Percentiles rank a stretch among this genome's conserved stretches.
phyloP scores from a whole-genome alignment of 1,140 invertebrate species.

The Pantala flavescens region DNA sequence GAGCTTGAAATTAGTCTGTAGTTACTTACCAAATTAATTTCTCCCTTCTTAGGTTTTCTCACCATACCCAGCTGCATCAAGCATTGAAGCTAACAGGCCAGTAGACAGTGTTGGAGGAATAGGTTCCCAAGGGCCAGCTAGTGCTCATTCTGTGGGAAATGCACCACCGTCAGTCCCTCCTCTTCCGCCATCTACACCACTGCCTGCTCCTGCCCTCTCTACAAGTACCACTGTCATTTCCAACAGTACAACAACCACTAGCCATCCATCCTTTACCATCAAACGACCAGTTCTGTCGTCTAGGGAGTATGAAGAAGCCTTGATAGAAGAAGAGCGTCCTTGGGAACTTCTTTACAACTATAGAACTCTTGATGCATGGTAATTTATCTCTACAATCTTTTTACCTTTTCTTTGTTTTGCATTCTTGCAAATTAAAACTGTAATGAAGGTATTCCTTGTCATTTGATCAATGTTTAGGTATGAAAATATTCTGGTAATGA shows the following conservation, averaged over 20 bases:
- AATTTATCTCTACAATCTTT: slow-evolving; percentile 28
- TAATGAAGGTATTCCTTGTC: too few relatives aligned
- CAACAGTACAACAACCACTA: slow-evolving; percentile 17
- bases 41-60: slow-evolving; percentile 31
- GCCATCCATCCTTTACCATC: slow-evolving; percentile 30
- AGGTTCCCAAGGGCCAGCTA: slow-evolving; percentile 18
- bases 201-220: not conserved
- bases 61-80: slow-evolving; percentile 28
- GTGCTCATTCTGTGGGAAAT: slow-evolving; percentile 15
- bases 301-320: slow-evolving; percentile 59
- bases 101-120: slow-evolving; percentile 18
- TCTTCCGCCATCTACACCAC: not conserved
- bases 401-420: not conserved
- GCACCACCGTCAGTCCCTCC: slow-evolving; percentile 21
- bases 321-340: slow-evolving; percentile 61
- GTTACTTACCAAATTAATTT: not conserved
- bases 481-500: too few relatives aligned
- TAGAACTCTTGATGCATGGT: slow-evolving; percentile 73
- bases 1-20: too few relatives aligned
- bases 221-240: slow-evolving; percentile 17
- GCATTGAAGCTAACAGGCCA: slow-evolving; percentile 22
- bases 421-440: not conserved
- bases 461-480: too few relatives aligned
- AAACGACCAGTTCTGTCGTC: slow-evolving; percentile 61
- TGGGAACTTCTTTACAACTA: slow-evolving; percentile 81